phyloP scores from a whole-genome alignment of 2,797 vertebrate genomes.

The Melopsittacus undulatus region DNA sequence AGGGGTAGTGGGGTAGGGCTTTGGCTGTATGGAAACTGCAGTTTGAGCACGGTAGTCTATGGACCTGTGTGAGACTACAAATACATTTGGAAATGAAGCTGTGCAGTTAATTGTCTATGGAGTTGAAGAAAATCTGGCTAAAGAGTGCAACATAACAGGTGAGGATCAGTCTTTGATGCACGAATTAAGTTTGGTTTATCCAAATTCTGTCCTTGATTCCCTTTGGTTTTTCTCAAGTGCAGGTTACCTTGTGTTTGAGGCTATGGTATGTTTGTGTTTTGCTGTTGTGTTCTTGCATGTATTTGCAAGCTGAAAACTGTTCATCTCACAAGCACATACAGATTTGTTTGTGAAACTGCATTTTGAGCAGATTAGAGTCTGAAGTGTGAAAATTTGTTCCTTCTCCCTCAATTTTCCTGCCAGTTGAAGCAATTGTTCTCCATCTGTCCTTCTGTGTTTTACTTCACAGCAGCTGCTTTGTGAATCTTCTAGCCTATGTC shows the following conservation, averaged over 20 bases:
- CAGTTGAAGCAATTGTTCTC: not conserved
- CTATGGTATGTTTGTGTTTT: not conserved
- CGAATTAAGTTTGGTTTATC: not conserved
- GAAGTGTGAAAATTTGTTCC: not conserved
- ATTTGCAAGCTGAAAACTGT: not conserved
- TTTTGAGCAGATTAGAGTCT: not conserved
- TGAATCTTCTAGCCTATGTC: not conserved
- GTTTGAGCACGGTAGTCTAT: not conserved
- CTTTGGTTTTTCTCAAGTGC: not conserved
- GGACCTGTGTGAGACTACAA: not conserved
- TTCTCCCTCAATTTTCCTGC: not conserved
- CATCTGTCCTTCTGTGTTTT: not conserved
- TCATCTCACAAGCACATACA: not conserved
- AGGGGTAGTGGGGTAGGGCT: not conserved
- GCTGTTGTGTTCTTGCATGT: not conserved
- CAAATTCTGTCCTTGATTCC: not conserved
- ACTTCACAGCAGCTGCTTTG: not conserved
- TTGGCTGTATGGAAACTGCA: not conserved
- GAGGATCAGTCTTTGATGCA: not conserved
- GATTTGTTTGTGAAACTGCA: not conserved
- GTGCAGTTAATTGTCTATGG: not conserved
- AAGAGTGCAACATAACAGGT: rapidly evolving
- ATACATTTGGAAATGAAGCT: not conserved
- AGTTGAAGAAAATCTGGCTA: not conserved
- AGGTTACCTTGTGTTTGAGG: not conserved